phyloP scores from a whole-genome alignment of 2,113 vertebrate species.

The Ctenodactylus gundi region DNA sequence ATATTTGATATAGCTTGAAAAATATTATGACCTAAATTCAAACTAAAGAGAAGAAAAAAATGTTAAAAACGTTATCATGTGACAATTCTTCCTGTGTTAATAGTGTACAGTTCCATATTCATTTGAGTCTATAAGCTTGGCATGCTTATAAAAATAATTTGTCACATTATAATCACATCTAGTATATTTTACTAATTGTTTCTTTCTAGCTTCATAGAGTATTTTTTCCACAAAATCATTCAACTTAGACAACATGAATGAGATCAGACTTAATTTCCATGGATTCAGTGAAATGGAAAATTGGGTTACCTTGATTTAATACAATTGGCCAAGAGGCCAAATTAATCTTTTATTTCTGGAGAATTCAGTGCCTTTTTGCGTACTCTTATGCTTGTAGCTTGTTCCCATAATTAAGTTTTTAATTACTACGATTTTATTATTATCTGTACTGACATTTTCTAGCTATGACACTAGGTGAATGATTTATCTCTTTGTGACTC shows the following conservation, averaged over 20 bases:
- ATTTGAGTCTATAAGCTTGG: constrained; percentile 52
- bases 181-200: constrained; percentile 68
- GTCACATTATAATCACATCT: constrained; percentile 67
- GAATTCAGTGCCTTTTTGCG: background rate
- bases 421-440: background rate
- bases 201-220: constrained; percentile 71
- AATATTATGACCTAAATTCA: background rate
- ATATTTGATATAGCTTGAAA: background rate
- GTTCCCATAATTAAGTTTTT: background rate
- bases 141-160: constrained; percentile 68
- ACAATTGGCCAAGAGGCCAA: constrained; percentile 51
- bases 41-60: background rate
- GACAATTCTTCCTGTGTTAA: constrained; percentile 9
- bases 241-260: constrained; percentile 70
- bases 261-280: constrained; percentile 71
- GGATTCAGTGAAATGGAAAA: constrained; percentile 73
- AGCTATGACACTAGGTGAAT: background rate
- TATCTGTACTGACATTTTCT: background rate
- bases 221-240: constrained; percentile 45
- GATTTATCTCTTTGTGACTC: background rate
- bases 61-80: background rate
- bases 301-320: constrained; percentile 66
- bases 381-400: background rate
- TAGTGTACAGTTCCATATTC: constrained; percentile 49
- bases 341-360: background rate